These are phyloP conservation scores for Phalacrocorax aristotelis DNA, from an alignment of 2,113 vertebrate genomes.

Conservation along the genomic window DNA sequence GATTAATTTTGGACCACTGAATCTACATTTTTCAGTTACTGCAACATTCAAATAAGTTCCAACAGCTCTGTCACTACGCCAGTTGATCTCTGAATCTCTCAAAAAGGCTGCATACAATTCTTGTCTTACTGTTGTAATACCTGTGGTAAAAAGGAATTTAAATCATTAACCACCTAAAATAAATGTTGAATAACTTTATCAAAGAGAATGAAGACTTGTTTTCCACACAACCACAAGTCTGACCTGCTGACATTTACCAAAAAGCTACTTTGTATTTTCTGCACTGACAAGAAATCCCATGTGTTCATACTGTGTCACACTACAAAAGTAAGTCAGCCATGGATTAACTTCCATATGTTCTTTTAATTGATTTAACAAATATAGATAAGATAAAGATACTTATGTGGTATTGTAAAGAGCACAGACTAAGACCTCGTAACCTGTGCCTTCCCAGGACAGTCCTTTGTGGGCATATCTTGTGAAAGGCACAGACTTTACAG, in stretches of 20 bases:
- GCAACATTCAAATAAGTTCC: not conserved
- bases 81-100: not conserved
- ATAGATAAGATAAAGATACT: constrained; percentile 46
- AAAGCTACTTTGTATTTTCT: not conserved
- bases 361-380: constrained; percentile 34
- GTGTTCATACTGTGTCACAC: not conserved
- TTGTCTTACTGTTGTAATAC: not conserved
- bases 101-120: not conserved
- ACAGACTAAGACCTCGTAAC: not conserved
- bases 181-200: constrained; percentile 15
- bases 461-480: not conserved
- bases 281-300: not conserved
- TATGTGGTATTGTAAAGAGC: not conserved
- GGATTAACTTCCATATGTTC: constrained; percentile 65
- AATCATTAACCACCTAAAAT: constrained; percentile 11
- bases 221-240: not conserved
- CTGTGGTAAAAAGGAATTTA: constrained; percentile 10
- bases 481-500: not conserved
- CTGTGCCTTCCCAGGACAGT: not conserved
- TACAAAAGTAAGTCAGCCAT: constrained; percentile 38
- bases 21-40: not conserved
- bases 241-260: not conserved
- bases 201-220: not conserved
- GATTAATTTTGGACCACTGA: not conserved
- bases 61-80: not conserved